Evolutionary conservation across 2,888 invertebrate species (phyloP), one percentile per base, ranked within the genome.

Genomic region (Eilema sororculum): DNA sequence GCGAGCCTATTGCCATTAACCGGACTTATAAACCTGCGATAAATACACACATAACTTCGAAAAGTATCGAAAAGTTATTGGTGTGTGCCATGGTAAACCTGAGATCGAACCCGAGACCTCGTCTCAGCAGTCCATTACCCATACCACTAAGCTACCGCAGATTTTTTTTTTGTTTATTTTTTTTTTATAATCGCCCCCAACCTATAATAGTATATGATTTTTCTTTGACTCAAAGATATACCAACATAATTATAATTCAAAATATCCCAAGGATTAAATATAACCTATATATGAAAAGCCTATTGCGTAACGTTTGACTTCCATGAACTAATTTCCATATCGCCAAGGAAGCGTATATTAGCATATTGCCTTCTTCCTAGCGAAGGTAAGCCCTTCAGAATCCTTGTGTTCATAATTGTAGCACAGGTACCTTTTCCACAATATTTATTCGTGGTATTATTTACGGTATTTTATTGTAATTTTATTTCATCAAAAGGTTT

Each of bases 261-360:
- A 56, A 33, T 20, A 41, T 33, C 33, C 52, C 30, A 24, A 33
- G 24, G 22, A 22, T 57, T 57, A 56, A 63, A 57, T 56, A 37
- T 68, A 62, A 37, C 56, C 56, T 56, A 28, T 22, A 28, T 22
- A 62, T 61, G 63, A 52, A 63, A 58, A 66, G n/a, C 20, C 30
- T 52, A 64, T 22, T 52, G 46, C 46, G 28, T 25, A 64, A 28
- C 65, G 61, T 57, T 69, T 37, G 56, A 68, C 58, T 65, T 69
- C 72, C 68, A 56, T 46, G 12, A 57, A 59, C n/a, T 62, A 68
- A 79, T 74, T 80, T 65, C 46, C 74, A 72, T 74, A 61, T 61
- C 67, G 30, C 65, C 46, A 13, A 28, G 74, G 61, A 58, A 66
- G 59, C 41, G 52, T 57, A 72, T 64, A 71, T 77, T 72, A 69